A percentile compares a stretch with the other conserved stretches of the same genome.
These are phyloP conservation scores for Drosophila gaucha DNA, from an alignment of 2,888 invertebrate genomes.

Conservation along the genomic window DNA sequence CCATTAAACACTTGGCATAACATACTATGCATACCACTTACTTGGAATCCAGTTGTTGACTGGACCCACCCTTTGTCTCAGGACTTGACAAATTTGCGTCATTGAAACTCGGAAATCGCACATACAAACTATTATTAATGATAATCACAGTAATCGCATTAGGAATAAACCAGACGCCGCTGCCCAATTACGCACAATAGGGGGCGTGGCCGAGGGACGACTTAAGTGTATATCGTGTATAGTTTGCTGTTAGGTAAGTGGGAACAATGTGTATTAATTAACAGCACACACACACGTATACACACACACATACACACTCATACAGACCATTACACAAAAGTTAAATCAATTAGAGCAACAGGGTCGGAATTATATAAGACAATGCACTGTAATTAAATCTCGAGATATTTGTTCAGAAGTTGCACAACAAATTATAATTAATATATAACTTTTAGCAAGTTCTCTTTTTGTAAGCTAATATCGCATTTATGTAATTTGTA, in stretches of 20 bases:
- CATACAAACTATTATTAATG: constrained; percentile 44
- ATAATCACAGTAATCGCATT: constrained; percentile 61
- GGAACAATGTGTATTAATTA: constrained; percentile 51
- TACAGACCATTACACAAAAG: constrained; percentile 7
- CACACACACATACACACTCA: not conserved
- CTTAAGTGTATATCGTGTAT: constrained; percentile 19
- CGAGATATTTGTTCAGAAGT: not conserved
- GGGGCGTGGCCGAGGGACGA: constrained; percentile 10
- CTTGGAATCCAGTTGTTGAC: not conserved
- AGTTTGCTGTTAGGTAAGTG: constrained; percentile 43
- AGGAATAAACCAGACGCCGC: constrained; percentile 21
- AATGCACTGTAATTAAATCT: not conserved
- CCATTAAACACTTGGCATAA: constrained; percentile 31
- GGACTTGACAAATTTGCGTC: constrained; percentile 44
- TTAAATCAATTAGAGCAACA: constrained; percentile 47
- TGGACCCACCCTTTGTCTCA: not conserved
- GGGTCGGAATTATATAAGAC: not conserved
- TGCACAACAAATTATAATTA: not conserved
- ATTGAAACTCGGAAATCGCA: constrained; percentile 45
- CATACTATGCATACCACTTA: constrained; percentile 3
- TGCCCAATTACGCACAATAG: constrained; percentile 42
- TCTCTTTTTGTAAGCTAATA: not conserved
- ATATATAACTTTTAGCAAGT: not conserved
- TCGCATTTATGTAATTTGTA: not conserved
- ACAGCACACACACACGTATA: constrained; percentile 11